A percentile compares a stretch with the other conserved stretches of the same genome.
Conservation (phyloP, 2,888 invertebrate species). For the Lithosia quadra region DNA sequence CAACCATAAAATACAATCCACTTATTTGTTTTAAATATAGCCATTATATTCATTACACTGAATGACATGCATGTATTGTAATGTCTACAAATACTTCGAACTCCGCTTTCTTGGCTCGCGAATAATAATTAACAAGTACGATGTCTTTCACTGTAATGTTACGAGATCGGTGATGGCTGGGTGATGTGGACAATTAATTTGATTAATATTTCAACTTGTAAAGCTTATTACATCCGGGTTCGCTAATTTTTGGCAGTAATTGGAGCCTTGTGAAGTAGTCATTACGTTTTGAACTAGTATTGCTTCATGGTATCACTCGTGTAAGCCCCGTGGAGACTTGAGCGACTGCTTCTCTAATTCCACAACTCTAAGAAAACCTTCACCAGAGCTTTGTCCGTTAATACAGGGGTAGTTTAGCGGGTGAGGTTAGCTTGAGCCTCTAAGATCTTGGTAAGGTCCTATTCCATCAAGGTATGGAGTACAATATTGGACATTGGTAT, state of each 20-base stretch:
- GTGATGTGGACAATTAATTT: slow-evolving; percentile 13
- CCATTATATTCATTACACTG: slow-evolving; percentile 9
- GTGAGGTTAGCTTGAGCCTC: background rate
- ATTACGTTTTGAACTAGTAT: background rate
- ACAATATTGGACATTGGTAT: background rate
- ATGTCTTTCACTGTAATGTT: slow-evolving; percentile 9
- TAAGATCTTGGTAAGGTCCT: background rate
- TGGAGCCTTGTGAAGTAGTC: background rate
- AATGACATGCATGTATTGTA: slow-evolving; percentile 15
- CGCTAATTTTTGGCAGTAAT: background rate
- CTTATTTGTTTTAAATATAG: slow-evolving; percentile 17
- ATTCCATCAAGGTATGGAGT: too few relatives aligned
- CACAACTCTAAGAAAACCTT: too few relatives aligned
- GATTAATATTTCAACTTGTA: slow-evolving; percentile 17
- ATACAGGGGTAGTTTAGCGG: too few relatives aligned
- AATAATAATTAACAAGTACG: slow-evolving; percentile 5
- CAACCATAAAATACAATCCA: background rate
- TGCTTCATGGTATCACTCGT: background rate
- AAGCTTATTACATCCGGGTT: slow-evolving; percentile 15
- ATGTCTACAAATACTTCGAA: background rate
- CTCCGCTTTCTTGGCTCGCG: slow-evolving; percentile 9
- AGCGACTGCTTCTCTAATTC: too few relatives aligned
- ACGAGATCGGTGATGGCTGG: slow-evolving; percentile 14
- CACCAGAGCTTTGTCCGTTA: too few relatives aligned
- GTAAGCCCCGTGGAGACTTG: background rate